A percentile compares a stretch with the other conserved stretches of the same genome.
These are phyloP conservation scores for Sebastes hopkinsi DNA, from an alignment of 2,797 vertebrate genomes.

Conservation along the genomic window DNA sequence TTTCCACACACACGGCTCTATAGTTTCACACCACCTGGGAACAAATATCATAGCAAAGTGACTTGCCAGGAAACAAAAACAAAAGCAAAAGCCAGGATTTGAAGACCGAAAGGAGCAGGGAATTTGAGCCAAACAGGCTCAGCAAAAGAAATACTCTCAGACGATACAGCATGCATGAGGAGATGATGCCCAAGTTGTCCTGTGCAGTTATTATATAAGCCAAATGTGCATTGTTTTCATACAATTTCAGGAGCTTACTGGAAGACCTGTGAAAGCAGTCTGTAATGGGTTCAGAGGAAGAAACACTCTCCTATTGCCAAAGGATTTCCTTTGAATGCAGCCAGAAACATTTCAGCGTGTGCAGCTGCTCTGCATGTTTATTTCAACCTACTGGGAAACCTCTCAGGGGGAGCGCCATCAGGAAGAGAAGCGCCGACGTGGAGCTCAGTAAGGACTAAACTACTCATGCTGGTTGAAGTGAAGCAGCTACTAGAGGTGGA, in stretches of 20 bases:
- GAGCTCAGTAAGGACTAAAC: constrained; percentile 23
- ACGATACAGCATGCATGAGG: constrained; percentile 10
- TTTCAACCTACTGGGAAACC: constrained; percentile 38
- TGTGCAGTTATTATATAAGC: constrained; percentile 27
- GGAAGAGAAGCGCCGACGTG: not conserved
- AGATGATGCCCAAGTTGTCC: constrained; percentile 23
- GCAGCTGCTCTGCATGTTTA: constrained; percentile 43
- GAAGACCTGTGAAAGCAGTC: constrained; percentile 35
- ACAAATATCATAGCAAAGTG: constrained; percentile 50
- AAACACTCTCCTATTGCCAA: constrained; percentile 35
- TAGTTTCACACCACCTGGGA: constrained; percentile 56
- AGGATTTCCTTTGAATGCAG: constrained; percentile 46
- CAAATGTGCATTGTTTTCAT: constrained; percentile 31
- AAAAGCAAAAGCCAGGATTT: constrained; percentile 45
- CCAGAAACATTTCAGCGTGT: constrained; percentile 37
- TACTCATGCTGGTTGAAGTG: constrained; percentile 9
- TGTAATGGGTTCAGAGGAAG: constrained; percentile 24
- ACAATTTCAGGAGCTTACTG: constrained; percentile 40
- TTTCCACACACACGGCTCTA: constrained; percentile 44
- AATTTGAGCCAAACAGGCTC: constrained; percentile 43
- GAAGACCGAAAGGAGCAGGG: constrained; percentile 18
- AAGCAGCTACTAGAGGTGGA: constrained; percentile 21
- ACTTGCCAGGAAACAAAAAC: constrained; percentile 43
- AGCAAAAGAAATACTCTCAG: constrained; percentile 4
- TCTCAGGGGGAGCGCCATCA: constrained; percentile 20